A percentile compares a stretch with the other conserved stretches of the same genome.
phyloP scores from a whole-genome alignment of 2,888 invertebrate genomes.

The Nymphalis urticae region DNA sequence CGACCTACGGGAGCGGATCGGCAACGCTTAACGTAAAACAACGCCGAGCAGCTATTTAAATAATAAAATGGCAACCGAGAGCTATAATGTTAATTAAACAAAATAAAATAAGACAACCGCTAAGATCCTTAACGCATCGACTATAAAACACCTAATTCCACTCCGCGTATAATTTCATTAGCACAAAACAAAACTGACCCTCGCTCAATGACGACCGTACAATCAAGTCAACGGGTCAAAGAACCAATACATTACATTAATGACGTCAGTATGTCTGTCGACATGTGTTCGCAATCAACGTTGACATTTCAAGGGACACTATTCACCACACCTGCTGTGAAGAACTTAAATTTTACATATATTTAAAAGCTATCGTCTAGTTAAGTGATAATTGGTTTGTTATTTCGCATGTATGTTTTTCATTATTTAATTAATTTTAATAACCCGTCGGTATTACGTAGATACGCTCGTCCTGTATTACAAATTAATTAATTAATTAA shows the following conservation, averaged over 20 bases:
- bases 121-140: conserved; percentile 12
- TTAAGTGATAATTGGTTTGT: conserved; percentile 30
- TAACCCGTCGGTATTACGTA: background rate
- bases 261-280: conserved; percentile 38
- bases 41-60: no score
- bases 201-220: conserved; percentile 14
- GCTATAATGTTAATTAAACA: conserved; percentile 2
- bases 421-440: conserved; percentile 8
- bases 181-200: conserved; percentile 23
- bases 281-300: conserved; percentile 45
- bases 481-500: conserved; percentile 12
- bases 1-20: no score
- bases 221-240: conserved; percentile 37
- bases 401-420: conserved; percentile 19
- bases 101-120: conserved; percentile 17
- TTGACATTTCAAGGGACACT: conserved; percentile 31
- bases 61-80: no score
- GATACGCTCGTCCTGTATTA: background rate
- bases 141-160: conserved; percentile 33
- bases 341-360: conserved; percentile 18
- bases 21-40: no score
- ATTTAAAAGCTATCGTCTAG: conserved; percentile 30
- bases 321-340: conserved; percentile 31
- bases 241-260: conserved; percentile 40
- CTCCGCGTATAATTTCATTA: conserved; percentile 33